phyloP scores from a whole-genome alignment of 2,888 invertebrate species.

The Lysandra bellargus region DNA sequence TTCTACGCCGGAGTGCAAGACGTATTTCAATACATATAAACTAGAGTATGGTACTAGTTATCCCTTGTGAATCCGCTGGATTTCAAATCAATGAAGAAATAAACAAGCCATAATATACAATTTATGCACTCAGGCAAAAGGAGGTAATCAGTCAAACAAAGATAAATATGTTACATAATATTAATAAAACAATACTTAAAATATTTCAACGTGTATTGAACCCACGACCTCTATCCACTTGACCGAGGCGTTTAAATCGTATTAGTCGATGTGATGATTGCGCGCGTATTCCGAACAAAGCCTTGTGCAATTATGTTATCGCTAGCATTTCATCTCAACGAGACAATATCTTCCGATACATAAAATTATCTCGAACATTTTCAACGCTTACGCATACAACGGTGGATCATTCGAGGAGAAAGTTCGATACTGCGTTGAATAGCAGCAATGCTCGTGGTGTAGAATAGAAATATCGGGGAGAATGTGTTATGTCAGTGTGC shows the following conservation, averaged over 20 bases:
- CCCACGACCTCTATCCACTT: slow-evolving; percentile 4
- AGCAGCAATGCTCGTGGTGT: slow-evolving; percentile 43
- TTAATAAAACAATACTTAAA: neutral
- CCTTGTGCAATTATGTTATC: slow-evolving; percentile 74
- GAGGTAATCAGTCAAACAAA: too few species aligned
- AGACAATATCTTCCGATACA: slow-evolving; percentile 51
- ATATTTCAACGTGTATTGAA: neutral
- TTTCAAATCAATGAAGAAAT: too few species aligned
- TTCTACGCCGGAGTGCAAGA: neutral
- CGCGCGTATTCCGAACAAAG: slow-evolving; percentile 66
- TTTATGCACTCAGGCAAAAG: too few species aligned
- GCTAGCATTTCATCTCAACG: slow-evolving; percentile 67
- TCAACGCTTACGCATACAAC: slow-evolving; percentile 31
- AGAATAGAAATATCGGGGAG: slow-evolving; percentile 43
- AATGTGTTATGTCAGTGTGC: slow-evolving; percentile 58
- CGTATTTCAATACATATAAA: neutral
- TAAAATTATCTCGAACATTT: slow-evolving; percentile 42
- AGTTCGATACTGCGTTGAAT: slow-evolving; percentile 32
- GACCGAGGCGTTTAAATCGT: slow-evolving; percentile 57
- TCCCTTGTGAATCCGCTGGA: too few species aligned
- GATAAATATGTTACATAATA: too few species aligned
- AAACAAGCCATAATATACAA: too few species aligned
- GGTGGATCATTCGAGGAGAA: slow-evolving; percentile 33
- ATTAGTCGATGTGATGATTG: slow-evolving; percentile 48
- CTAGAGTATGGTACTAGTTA: too few species aligned